Evolutionary conservation across 1,140 invertebrate genomes (phyloP).

Genomic region (Panulirus ornatus): DNA sequence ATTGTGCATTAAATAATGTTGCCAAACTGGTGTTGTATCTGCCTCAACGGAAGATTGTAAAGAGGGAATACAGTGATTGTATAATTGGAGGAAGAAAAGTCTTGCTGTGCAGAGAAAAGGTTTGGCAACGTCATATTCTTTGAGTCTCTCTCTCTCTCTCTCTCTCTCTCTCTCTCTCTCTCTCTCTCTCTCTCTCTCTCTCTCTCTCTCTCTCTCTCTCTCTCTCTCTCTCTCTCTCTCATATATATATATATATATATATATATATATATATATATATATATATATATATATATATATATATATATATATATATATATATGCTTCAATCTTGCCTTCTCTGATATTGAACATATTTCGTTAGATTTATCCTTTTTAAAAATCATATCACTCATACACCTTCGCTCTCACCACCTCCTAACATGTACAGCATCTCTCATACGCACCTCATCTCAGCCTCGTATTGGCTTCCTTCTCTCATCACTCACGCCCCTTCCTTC

Average conservation of each 20-base stretch:
- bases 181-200: constrained; percentile 41
- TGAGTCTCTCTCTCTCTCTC: background rate
- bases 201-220: constrained; percentile 33
- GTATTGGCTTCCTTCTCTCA: background rate
- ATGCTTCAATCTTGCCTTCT: no score
- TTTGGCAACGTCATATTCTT: background rate
- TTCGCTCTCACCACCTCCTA: no score
- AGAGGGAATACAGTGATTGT: no score
- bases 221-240: constrained; percentile 29
- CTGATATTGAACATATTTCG: no score
- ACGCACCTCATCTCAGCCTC: background rate
- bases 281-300: no score
- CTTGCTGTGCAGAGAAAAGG: no score
- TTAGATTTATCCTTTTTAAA: no score
- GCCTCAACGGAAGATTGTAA: no score
- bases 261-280: no score
- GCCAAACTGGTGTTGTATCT: no score
- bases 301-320: no score
- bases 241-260: background rate
- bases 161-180: constrained; percentile 20
- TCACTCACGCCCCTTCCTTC: background rate
- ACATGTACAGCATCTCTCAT: background rate
- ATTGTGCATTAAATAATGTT: constrained; percentile 45
- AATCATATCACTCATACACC: constrained; percentile 5
- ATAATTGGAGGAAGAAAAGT: no score